Evolutionary conservation across 2,113 vertebrate species (phyloP).

Genomic region (Stigmatopora argus): DNA sequence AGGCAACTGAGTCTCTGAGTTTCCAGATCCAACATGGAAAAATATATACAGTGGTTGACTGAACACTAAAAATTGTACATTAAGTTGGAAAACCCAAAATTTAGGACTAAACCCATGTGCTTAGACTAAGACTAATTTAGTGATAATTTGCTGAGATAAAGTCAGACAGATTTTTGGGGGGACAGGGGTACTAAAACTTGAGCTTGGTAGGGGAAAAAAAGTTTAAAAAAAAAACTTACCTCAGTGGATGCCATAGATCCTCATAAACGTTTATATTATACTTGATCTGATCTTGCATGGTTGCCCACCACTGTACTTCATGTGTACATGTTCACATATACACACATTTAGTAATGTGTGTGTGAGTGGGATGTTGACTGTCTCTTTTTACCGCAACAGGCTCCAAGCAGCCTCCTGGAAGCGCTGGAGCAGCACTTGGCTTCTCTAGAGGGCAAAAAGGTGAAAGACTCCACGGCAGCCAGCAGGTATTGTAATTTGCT

Average conservation of each 20-base stretch:
- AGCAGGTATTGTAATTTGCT: constrained; percentile 79
- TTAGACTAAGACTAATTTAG: too few species aligned
- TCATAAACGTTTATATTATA: not conserved
- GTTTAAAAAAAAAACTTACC: too few species aligned
- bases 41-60: not conserved
- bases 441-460: constrained; percentile 98
- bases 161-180: too few species aligned
- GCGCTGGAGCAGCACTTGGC: constrained; percentile 97
- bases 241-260: too few species aligned
- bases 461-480: constrained; percentile 95
- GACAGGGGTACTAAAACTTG: too few species aligned
- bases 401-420: constrained; percentile 96
- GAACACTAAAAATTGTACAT: not conserved
- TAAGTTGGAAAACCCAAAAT: not conserved
- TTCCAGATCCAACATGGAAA: not conserved
- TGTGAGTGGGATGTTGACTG: constrained; percentile 26
- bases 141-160: too few species aligned
- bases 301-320: constrained; percentile 55
- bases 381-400: constrained; percentile 64
- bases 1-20: constrained; percentile 30
- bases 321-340: constrained; percentile 31
- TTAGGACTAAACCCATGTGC: too few species aligned
- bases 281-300: constrained; percentile 14
- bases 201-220: too few species aligned
- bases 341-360: not conserved